These are phyloP conservation scores for Ia io DNA, from an alignment of 2,113 vertebrate species.

Conservation along the genomic window DNA sequence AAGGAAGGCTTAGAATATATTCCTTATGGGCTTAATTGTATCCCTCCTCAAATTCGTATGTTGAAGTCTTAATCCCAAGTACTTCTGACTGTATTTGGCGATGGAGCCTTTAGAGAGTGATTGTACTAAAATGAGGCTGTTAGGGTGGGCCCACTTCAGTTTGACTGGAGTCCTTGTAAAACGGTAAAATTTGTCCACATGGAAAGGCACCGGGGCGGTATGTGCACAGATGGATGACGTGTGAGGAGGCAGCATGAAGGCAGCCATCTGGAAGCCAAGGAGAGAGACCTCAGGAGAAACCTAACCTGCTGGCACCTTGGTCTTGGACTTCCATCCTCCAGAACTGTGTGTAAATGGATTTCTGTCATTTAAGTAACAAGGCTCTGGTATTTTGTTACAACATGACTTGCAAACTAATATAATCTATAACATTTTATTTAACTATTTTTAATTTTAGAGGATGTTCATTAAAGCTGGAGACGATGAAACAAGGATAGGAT, in stretches of 20 bases:
- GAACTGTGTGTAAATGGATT: neutral
- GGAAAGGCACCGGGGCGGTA: accelerated
- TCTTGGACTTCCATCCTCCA: neutral
- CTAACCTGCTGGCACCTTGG: neutral
- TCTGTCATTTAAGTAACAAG: neutral
- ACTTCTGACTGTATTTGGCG: neutral
- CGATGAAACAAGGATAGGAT: too few species aligned
- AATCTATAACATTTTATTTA: neutral
- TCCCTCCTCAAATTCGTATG: neutral
- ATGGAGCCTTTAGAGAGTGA: neutral
- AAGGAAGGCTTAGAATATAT: neutral
- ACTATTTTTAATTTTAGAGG: too few species aligned
- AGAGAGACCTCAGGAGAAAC: neutral
- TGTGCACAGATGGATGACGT: neutral
- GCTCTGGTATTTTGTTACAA: neutral
- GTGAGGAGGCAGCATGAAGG: neutral
- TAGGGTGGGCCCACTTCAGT: neutral
- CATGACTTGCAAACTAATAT: neutral
- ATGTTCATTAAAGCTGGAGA: too few species aligned
- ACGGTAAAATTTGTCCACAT: neutral
- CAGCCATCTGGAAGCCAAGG: neutral
- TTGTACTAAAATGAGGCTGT: neutral
- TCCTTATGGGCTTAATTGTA: neutral
- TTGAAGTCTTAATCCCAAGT: neutral
- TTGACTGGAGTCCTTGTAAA: neutral